Percentiles rank a stretch among this genome's conserved stretches.
Evolutionary conservation across 2,888 invertebrate genomes (phyloP).

Genomic region (Meiosimyza platycephala): DNA sequence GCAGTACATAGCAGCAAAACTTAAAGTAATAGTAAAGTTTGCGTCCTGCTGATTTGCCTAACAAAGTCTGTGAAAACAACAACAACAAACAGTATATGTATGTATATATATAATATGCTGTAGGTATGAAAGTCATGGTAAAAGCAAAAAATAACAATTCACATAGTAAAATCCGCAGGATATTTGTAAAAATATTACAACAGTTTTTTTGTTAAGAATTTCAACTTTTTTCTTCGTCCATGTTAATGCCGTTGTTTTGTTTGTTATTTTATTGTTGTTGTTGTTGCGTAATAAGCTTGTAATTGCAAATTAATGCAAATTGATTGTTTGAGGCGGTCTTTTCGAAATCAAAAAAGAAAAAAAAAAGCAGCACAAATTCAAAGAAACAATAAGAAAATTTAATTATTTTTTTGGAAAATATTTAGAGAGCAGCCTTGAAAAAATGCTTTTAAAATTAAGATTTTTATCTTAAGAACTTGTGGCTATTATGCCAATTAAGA

Average conservation of each 20-base stretch:
- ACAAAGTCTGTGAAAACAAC: not conserved
- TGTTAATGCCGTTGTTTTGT: not conserved
- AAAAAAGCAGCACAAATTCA: not conserved
- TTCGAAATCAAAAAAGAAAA: not conserved
- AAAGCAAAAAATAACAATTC: not conserved
- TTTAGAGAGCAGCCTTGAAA: too few relatives aligned
- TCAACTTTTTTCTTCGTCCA: not conserved
- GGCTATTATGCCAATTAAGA: too few relatives aligned
- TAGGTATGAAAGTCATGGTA: not conserved
- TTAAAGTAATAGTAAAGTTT: not conserved
- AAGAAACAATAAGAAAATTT: not conserved
- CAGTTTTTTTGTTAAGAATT: not conserved
- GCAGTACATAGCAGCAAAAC: not conserved
- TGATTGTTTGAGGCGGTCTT: not conserved
- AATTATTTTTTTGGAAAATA: not conserved
- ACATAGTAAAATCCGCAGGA: constrained; percentile 12
- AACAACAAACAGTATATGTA: too few relatives aligned
- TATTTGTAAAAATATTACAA: constrained; percentile 25
- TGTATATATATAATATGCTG: too few relatives aligned
- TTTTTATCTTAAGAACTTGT: too few relatives aligned
- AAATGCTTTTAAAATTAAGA: too few relatives aligned
- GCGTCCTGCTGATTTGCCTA: not conserved
- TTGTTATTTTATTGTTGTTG: constrained; percentile 5
- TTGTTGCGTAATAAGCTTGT: constrained; percentile 21
- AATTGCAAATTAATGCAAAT: constrained; percentile 26